These are phyloP conservation scores for Orthosia incerta DNA, from an alignment of 2,888 invertebrate genomes.

Conservation along the genomic window DNA sequence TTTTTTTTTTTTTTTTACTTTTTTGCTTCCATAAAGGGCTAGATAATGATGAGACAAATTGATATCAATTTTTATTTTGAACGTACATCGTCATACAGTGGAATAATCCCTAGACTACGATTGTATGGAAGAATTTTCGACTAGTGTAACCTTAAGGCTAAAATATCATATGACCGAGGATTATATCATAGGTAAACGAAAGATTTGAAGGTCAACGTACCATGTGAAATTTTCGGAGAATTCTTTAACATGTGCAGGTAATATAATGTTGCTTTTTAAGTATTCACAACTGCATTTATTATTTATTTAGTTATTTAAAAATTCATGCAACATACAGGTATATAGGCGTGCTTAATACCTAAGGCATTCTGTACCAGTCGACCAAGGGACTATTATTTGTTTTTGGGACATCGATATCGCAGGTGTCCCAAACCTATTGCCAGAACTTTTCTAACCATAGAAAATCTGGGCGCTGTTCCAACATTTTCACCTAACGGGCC, in stretches of 20 bases:
- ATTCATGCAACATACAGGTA: too few relatives aligned
- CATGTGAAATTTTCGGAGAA: neutral
- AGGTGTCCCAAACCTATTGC: neutral
- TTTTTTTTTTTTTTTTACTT: too few relatives aligned
- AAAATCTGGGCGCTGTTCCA: slow-evolving; percentile 3
- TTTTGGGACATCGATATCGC: slow-evolving; percentile 7
- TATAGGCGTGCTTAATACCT: too few relatives aligned
- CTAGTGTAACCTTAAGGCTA: too few relatives aligned
- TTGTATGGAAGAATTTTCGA: too few relatives aligned
- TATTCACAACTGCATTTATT: neutral
- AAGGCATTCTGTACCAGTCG: too few relatives aligned
- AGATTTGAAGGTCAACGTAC: slow-evolving; percentile 7
- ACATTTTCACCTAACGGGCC: neutral
- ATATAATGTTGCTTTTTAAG: neutral
- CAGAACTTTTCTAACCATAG: slow-evolving; percentile 2
- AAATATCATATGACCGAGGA: slow-evolving; percentile 19
- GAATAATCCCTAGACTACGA: too few relatives aligned
- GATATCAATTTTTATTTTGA: too few relatives aligned
- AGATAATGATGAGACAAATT: too few relatives aligned
- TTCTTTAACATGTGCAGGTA: neutral
- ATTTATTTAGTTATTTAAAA: too few relatives aligned
- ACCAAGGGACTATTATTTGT: neutral
- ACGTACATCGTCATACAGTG: too few relatives aligned
- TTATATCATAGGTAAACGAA: slow-evolving; percentile 19
- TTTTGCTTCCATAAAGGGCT: too few relatives aligned